Base-by-base conservation (phyloP, 2,888 invertebrate genomes). In the Aquatica leii region DNA sequence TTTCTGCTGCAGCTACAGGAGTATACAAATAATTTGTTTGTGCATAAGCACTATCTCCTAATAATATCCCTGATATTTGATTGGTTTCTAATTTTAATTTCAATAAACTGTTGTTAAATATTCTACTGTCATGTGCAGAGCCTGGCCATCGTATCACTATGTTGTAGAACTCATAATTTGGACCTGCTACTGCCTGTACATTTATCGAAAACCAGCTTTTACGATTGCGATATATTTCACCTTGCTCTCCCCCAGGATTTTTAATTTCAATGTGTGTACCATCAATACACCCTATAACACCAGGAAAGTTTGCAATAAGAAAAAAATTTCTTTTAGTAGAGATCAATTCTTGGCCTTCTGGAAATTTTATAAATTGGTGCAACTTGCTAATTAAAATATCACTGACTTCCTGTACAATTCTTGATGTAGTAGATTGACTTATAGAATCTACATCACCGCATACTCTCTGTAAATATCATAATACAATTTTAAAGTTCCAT, bases 61-160 rank as follows among this genome's bases (percentile, higher is more conserved):
- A n/a, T 3, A 40, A 14, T 2, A 40, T 2, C 4, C 40, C 40
- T 40, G 5, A 4, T n/a, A 40, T 12, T 40, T 2, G 2, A 12
- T 14, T 3, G 4, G n/a, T 3, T n/a, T 40, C 40, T 3, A 40
- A 40, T n/a, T 40, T 40, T 40, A 40, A n/a, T n/a, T n/a, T n/a
- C n/a, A n/a, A n/a, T n/a, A n/a, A n/a, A n/a, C n/a, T n/a, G n/a
- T n/a, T n/a, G n/a, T n/a, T n/a, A n/a, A n/a, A n/a, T n/a, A n/a
- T n/a, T n/a, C n/a, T n/a, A n/a, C n/a, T n/a, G n/a, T 4, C 63
- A 57, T 68, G 68, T 24, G 57, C 51, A 17, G 65, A 62, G 18
- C 65, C 67, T 48, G 67, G 59, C 65, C 65, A 67, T 18, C 65
- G 48, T 12, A 56, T 54, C n/a, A 67, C 59, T n/a, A 66, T 65